Evolutionary conservation across 1,140 invertebrate species (phyloP), one percentile per base, ranked within the genome.

Genomic region (Drosophila ironensis): DNA sequence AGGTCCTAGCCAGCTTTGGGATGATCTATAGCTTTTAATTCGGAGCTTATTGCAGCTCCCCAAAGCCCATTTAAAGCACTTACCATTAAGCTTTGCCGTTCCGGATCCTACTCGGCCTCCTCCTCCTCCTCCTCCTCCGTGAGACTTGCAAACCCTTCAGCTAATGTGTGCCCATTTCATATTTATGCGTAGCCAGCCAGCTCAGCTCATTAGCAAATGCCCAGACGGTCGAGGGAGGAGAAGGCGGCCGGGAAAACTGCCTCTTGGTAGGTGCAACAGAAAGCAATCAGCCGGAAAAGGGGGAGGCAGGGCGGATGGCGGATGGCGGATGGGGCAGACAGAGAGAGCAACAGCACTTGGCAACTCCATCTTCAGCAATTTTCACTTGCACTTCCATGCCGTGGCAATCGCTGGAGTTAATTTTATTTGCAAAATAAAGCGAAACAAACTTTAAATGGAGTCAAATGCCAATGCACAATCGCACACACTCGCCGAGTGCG

Each of bases 341-440:
- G 42, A 64, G 41, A 53, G 20, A 50, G 37, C 17, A 6, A 24
- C 14, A 48, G 53, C 60, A 74, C 67, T 80, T 74, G 76, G 76
- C 66, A 80, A 81, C 68, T 63, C 45, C 76, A 81, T 53, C 50
- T 54, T 12, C 48, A 48, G 70, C 54, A 66, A 72, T 73, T 82
- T 82, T 80, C 75, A 80, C 75, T 81, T 81, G 76, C 80, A 86
- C 80, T 86, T 86, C 59, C 60, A 57, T 9, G 46, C 53, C 20
- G 44, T 27, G 52, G 56, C 56, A 42, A 40, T 59, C 69, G 72
- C 51, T 70, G 60, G 74, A 86, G 80, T 87, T 86, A 86, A 86
- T 86, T 86, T 86, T 86, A 86, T 86, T 86, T 86, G 80, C 81
- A 86, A 86, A 86, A 86, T 86, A 86, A 84, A 86, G 78, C 75